phyloP scores from a whole-genome alignment of 2,888 invertebrate species.

The Drepanosiphum platanoidis region DNA sequence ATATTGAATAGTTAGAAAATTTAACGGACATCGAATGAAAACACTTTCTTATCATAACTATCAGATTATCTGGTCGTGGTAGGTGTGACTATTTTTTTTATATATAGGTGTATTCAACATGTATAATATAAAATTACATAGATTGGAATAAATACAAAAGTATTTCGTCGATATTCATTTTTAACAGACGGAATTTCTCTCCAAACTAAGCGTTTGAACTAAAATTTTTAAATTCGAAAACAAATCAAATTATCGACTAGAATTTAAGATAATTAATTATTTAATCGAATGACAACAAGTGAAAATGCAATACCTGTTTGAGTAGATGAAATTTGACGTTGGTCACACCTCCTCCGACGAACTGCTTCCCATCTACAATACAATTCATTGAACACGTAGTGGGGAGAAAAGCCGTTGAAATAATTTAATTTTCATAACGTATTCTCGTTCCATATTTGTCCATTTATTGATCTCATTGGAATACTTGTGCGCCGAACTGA shows the following conservation, averaged over 20 bases:
- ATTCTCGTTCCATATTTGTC: background rate
- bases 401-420: constrained; percentile 58
- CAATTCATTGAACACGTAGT: background rate
- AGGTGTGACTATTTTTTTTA: too few species aligned
- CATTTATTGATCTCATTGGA: background rate
- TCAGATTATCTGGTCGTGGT: background rate
- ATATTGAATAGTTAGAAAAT: background rate
- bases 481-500: background rate
- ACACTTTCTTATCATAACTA: constrained; percentile 34
- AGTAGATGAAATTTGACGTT: background rate
- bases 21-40: constrained; percentile 41
- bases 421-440: constrained; percentile 18
- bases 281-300: background rate
- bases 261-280: too few species aligned
- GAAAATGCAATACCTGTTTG: background rate
- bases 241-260: too few species aligned
- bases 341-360: constrained; percentile 8
- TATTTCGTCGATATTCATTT: too few species aligned
- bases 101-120: too few species aligned
- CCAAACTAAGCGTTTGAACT: too few species aligned
- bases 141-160: too few species aligned
- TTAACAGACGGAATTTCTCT: too few species aligned
- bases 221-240: too few species aligned
- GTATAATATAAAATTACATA: too few species aligned
- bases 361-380: too few species aligned